Conservation (phyloP, 2,888 invertebrate species). For the Drosophila parthenogenetica region DNA sequence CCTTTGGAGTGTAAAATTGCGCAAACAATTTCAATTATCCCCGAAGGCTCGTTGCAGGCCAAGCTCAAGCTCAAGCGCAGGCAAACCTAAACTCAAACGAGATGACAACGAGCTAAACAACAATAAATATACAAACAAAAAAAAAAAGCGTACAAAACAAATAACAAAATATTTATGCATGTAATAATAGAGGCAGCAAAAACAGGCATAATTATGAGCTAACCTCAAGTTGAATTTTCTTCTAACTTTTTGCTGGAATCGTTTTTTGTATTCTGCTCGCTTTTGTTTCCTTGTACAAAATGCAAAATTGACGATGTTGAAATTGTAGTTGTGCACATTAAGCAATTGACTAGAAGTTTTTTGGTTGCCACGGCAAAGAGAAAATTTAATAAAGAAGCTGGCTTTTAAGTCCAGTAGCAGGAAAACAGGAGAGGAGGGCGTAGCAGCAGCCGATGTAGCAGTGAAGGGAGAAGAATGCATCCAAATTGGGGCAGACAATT, state of each 20-base stretch:
- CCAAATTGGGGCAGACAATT: conserved; percentile 71
- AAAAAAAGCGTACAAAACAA: conserved; percentile 17
- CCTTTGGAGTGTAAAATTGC: conserved; percentile 81
- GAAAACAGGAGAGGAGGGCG: no score
- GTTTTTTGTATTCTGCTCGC: conserved; percentile 8
- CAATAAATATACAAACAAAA: not conserved
- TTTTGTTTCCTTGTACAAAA: conserved; percentile 14
- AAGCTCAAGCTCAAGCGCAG: conserved; percentile 22
- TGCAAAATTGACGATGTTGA: conserved; percentile 58
- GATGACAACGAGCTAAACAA: conserved; percentile 65
- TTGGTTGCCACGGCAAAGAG: conserved; percentile 20
- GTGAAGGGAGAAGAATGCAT: conserved; percentile 36
- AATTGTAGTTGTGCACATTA: conserved; percentile 60
- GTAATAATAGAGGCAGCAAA: conserved; percentile 67
- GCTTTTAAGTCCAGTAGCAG: conserved; percentile 23
- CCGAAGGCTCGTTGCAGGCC: conserved; percentile 76
- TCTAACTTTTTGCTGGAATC: not conserved
- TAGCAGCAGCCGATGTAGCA: no score
- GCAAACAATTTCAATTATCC: conserved; percentile 82
- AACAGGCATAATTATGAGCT: conserved; percentile 71
- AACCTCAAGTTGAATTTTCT: conserved; percentile 31
- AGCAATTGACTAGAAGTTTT: conserved; percentile 67
- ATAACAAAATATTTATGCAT: conserved; percentile 64
- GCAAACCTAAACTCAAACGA: conserved; percentile 48
- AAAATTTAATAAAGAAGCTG: conserved; percentile 68